Evolutionary conservation across 2,797 vertebrate genomes (phyloP).

Genomic region (Sebastes taczanowskii): DNA sequence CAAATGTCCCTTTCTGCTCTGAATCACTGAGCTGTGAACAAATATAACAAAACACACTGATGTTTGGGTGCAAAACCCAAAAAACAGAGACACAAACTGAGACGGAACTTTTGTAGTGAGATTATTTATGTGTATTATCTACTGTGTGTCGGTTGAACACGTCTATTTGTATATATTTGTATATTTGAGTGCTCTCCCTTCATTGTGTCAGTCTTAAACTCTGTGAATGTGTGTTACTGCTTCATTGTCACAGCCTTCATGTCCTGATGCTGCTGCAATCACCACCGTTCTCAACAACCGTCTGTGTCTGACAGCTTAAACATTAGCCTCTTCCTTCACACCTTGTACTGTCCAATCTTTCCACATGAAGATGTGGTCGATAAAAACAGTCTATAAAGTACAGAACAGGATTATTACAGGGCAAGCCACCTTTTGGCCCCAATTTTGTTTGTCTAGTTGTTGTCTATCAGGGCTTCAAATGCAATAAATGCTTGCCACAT

Average conservation of each 20-base stretch:
- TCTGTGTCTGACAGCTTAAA: conserved; percentile 65
- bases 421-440: not conserved
- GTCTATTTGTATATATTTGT: not conserved
- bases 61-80: not conserved
- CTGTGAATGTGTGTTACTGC: not conserved
- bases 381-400: not conserved
- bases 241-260: conserved; percentile 64
- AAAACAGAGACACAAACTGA: not conserved
- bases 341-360: not conserved
- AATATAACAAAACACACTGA: not conserved
- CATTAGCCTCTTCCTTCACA: conserved; percentile 13
- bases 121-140: not conserved
- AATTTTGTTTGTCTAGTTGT: not conserved
- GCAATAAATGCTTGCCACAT: not conserved
- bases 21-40: not conserved
- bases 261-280: conserved; percentile 65
- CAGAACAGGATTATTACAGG: not conserved
- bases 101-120: not conserved
- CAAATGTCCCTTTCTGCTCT: not conserved
- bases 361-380: not conserved
- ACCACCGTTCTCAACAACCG: conserved; percentile 27
- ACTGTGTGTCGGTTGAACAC: not conserved
- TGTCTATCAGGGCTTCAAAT: not conserved
- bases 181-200: not conserved
- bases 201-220: not conserved